Evolutionary conservation across 2,888 invertebrate genomes (phyloP).

Genomic region (Dioctria linearis): DNA sequence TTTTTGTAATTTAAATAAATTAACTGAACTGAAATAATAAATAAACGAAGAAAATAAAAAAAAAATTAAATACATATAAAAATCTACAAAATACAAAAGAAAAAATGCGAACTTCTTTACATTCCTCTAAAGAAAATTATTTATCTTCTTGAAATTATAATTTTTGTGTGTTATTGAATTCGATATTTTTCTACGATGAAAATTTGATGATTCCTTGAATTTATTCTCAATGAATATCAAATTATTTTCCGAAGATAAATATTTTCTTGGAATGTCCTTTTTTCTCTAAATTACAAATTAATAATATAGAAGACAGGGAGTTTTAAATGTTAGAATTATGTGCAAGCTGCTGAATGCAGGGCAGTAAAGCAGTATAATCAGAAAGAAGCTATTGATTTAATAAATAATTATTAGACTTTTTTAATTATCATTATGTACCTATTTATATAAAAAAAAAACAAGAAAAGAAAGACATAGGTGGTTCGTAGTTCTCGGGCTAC

Average conservation of each 20-base stretch:
- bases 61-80: not conserved
- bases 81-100: no score
- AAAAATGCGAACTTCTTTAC: constrained; percentile 8
- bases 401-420: not conserved
- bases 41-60: not conserved
- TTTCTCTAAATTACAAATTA: not conserved
- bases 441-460: no score
- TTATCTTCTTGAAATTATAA: no score
- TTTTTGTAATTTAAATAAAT: not conserved
- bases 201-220: no score
- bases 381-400: not conserved
- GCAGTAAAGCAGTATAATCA: not conserved
- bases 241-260: not conserved
- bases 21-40: constrained; percentile 16
- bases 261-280: constrained; percentile 27
- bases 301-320: no score
- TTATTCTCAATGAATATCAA: no score
- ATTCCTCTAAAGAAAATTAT: constrained; percentile 26
- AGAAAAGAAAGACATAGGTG: no score
- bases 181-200: no score
- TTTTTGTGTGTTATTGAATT: no score
- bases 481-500: no score
- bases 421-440: no score
- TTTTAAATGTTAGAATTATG: constrained; percentile 26
- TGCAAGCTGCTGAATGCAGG: not conserved